Evolutionary conservation across 2,797 vertebrate genomes (phyloP).

Genomic region (Distichodus sexfasciatus): DNA sequence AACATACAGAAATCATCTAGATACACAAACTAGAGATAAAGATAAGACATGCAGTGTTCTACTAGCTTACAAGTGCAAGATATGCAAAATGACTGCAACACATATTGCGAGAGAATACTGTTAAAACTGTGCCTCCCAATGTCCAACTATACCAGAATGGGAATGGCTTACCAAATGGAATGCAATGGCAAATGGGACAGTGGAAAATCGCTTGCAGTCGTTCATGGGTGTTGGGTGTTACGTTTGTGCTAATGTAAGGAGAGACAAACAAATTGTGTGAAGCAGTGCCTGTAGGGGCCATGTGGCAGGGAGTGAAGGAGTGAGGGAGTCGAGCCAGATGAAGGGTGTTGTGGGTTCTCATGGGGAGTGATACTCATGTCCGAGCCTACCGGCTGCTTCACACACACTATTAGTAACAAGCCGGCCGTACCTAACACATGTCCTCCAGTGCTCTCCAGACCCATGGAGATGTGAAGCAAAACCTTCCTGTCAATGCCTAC

Average conservation of each 20-base stretch:
- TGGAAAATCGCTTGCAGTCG: too few relatives aligned
- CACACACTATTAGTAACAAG: slow-evolving; percentile 56
- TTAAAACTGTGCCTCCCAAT: too few relatives aligned
- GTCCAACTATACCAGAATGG: too few relatives aligned
- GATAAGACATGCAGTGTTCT: too few relatives aligned
- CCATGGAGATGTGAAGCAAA: slow-evolving; percentile 26
- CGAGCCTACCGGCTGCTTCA: slow-evolving; percentile 35
- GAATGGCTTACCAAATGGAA: too few relatives aligned
- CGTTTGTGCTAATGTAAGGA: slow-evolving; percentile 27
- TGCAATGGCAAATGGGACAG: too few relatives aligned
- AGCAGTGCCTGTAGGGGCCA: slow-evolving; percentile 8
- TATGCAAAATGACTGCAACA: too few relatives aligned
- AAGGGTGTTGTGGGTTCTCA: slow-evolving; percentile 1
- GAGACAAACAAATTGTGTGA: slow-evolving; percentile 20
- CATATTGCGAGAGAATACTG: too few relatives aligned
- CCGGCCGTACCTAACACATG: slow-evolving; percentile 59
- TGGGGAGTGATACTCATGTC: slow-evolving; percentile 12
- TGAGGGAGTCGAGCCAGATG: slow-evolving; percentile 3
- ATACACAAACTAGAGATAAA: too few relatives aligned
- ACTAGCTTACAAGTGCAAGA: too few relatives aligned
- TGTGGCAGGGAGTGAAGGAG: background rate
- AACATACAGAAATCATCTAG: too few relatives aligned
- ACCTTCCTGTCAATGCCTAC: slow-evolving; percentile 1
- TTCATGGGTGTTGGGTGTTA: too few relatives aligned
- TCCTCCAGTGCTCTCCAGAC: slow-evolving; percentile 49